Evolutionary conservation across 2,888 invertebrate species (phyloP).

Genomic region (Phortica magna): DNA sequence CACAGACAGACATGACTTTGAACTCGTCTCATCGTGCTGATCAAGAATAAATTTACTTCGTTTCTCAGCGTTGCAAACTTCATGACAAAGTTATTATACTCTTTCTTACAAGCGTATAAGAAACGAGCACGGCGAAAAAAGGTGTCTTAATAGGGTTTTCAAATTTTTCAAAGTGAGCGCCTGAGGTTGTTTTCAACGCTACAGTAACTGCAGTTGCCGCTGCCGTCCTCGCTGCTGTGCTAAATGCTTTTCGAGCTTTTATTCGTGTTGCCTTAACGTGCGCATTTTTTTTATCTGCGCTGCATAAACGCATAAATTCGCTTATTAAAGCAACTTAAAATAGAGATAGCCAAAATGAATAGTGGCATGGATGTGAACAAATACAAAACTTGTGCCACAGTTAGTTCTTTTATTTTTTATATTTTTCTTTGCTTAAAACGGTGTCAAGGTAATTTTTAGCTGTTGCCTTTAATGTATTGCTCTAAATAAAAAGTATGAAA

Average conservation of each 20-base stretch:
- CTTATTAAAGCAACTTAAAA: constrained; percentile 58
- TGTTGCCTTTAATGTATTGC: not conserved
- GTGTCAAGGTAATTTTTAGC: constrained; percentile 21
- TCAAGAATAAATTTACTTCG: no score
- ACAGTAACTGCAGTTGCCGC: not conserved
- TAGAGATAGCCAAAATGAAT: constrained; percentile 32
- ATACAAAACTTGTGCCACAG: constrained; percentile 31
- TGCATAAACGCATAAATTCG: constrained; percentile 63
- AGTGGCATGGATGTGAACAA: not conserved
- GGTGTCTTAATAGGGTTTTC: constrained; percentile 31
- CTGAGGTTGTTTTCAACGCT: constrained; percentile 28
- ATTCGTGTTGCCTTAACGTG: not conserved
- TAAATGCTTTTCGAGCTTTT: constrained; percentile 24
- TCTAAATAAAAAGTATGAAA: not conserved
- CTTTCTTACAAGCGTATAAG: no score
- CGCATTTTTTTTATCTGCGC: constrained; percentile 19
- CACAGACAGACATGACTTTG: no score
- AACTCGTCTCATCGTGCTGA: no score
- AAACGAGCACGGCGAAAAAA: no score
- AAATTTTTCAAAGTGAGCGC: constrained; percentile 29
- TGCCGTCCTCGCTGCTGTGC: not conserved
- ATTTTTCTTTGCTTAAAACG: not conserved
- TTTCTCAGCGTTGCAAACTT: no score
- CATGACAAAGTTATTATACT: no score
- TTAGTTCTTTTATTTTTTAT: constrained; percentile 34